Base-by-base conservation (phyloP, 2,797 vertebrate genomes). In the Sebastes steindachneri region DNA sequence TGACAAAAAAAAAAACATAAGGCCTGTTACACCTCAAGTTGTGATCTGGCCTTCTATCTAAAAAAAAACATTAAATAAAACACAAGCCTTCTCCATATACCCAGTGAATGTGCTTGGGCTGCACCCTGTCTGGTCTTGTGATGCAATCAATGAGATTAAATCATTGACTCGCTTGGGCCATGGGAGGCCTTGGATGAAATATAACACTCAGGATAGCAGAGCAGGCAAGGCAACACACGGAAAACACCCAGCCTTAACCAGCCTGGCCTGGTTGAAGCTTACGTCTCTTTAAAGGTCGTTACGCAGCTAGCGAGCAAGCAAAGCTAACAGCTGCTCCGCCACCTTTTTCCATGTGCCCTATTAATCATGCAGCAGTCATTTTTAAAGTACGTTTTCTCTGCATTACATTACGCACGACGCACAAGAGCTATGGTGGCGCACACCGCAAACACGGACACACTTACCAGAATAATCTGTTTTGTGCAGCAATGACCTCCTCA, bases 321-420 rank as follows among this genome's bases (percentile, higher is more conserved):
- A 41, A 94, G 95, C 95, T 95, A 95, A 95, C 94, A 95, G 92
- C 94, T 94, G 93, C 94, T 94, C 85, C 87, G 76, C 85, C 91
- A 88, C 91, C 88, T 82, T 41, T 82, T 41, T 92, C 89, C 93
- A 93, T 92, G 90, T 88, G 94, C 84, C 92, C 87, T 60, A 77
- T 92, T 90, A 93, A 92, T 92, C 91, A 89, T 64, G 81, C 86
- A 90, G 68, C 76, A 75, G 86, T 45, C 81, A 57, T 71, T 78
- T 84, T 90, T 85, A 21, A 89, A 87, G 75, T 64, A 62, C 72
- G 53, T 66, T 29, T 69, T 41, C 7, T 68, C 7, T 68, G 71
- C 79, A 31, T 29, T 74, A 73, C 74, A 41, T 57, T 12, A 79
- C 59, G 51, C 75, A 64, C 71, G 68, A 70, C 45, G 62, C 19